Conservation (phyloP, 2,113 vertebrate genomes). For the Hucho hucho region DNA sequence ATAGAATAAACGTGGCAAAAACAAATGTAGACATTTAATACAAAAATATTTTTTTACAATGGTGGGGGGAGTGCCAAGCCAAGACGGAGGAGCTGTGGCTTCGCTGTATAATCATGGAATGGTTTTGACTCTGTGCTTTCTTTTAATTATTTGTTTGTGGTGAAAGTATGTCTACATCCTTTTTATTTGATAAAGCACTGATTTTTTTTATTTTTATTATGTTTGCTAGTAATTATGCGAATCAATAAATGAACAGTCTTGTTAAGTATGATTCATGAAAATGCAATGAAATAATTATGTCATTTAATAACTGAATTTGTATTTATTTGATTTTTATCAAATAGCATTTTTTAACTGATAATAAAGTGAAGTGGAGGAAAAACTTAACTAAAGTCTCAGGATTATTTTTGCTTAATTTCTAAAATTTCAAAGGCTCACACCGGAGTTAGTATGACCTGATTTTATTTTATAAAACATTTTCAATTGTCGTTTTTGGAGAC, state of each 20-base stretch:
- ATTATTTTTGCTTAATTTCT: background rate
- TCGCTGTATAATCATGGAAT: background rate
- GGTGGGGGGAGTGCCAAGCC: too few species aligned
- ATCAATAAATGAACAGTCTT: background rate
- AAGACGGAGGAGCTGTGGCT: too few species aligned
- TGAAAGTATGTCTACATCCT: background rate
- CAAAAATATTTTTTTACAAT: too few species aligned
- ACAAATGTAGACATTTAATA: too few species aligned
- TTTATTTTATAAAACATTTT: background rate
- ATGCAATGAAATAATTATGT: background rate
- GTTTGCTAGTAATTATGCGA: background rate
- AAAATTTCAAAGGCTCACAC: background rate
- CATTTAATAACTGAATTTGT: background rate
- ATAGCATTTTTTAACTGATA: too few species aligned
- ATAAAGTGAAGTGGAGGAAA: background rate
- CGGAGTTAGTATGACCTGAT: background rate
- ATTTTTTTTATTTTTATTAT: too few species aligned
- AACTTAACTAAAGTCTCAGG: background rate
- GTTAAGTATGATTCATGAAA: background rate
- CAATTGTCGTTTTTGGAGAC: too few species aligned
- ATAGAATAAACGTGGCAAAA: too few species aligned
- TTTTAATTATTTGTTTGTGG: background rate
- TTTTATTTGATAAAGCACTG: background rate
- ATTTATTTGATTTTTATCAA: too few species aligned
- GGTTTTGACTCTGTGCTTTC: too few species aligned